Conservation (phyloP, 2,797 vertebrate species). For the Etheostoma nigrum region DNA sequence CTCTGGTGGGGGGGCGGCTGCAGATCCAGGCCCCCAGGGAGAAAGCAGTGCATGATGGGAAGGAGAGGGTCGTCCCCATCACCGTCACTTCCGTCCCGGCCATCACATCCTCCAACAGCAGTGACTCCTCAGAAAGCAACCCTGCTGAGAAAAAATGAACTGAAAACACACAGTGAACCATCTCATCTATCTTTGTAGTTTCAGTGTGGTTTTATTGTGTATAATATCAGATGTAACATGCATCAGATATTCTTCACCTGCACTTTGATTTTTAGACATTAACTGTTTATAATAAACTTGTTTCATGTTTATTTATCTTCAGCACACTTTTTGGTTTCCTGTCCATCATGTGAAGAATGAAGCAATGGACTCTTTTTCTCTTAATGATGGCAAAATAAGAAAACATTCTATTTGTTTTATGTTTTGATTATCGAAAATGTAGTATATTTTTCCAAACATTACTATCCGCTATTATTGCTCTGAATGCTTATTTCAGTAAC, state of each 20-base stretch:
- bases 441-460: too few relatives aligned
- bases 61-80: constrained; percentile 85
- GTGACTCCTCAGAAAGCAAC: constrained; percentile 18
- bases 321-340: too few relatives aligned
- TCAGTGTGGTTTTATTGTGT: too few relatives aligned
- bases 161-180: background rate
- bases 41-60: constrained; percentile 39
- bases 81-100: constrained; percentile 59
- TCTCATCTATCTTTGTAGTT: constrained; percentile 3
- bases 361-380: too few relatives aligned
- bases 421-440: too few relatives aligned
- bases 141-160: constrained; percentile 21
- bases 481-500: too few relatives aligned
- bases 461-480: too few relatives aligned
- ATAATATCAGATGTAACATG: too few relatives aligned
- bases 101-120: constrained; percentile 26
- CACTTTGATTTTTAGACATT: constrained; percentile 21
- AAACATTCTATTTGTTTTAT: too few relatives aligned
- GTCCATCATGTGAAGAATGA: too few relatives aligned
- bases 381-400: too few relatives aligned
- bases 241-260: background rate
- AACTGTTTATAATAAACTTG: constrained; percentile 16
- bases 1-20: constrained; percentile 85
- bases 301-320: background rate
- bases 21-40: constrained; percentile 83